Base-by-base conservation (phyloP, 1,140 invertebrate genomes). In the Aphelenchoides fujianensis region DNA sequence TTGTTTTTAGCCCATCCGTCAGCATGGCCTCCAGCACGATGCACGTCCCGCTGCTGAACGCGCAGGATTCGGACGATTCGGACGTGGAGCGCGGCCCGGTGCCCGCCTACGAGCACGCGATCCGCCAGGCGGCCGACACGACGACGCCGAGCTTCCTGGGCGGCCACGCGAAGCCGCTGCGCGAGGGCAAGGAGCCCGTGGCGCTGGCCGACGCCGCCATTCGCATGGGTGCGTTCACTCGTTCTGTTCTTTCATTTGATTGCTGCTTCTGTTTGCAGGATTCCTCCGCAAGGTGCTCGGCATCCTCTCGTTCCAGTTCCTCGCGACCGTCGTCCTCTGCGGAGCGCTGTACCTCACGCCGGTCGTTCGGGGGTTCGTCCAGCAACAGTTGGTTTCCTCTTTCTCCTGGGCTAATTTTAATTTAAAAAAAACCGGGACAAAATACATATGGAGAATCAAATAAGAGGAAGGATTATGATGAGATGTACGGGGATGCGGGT, bases 251-350 rank as follows among this genome's bases (percentile, higher is more conserved):
- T n/a, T n/a, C n/a, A n/a, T 53, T 52, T 32, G 75, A n/a, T n/a
- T n/a, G n/a, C n/a, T n/a, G n/a, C n/a, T n/a, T n/a, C n/a, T n/a
- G n/a, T n/a, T n/a, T 84, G 73, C 63, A 82, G 80, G 70, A n/a
- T 82, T 82, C 53, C 77, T 82, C 7, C 73, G 80, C 12, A 82
- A 82, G 72, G 80, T 82, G 2, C 74, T 82, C 48, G 80, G 80
- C n/a, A 82, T 82, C 32, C 72, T 82, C 9, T 35, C 62, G 34
- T 84, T 84, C 71, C 80, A 82, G 72, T 76, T 82, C 35, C 27
- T 76, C 19, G 73, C 70, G 3, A 84, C 82, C 1, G 70, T 82
- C 12, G 72, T 68, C 12, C 71, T 82, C 23, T 82, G 76, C 64
- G 57, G 54, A 5, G 80, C 80, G 5, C 59, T 82, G 32, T 82